These are phyloP conservation scores for Phoxinus phoxinus DNA, from an alignment of 2,113 vertebrate genomes.

Conservation along the genomic window DNA sequence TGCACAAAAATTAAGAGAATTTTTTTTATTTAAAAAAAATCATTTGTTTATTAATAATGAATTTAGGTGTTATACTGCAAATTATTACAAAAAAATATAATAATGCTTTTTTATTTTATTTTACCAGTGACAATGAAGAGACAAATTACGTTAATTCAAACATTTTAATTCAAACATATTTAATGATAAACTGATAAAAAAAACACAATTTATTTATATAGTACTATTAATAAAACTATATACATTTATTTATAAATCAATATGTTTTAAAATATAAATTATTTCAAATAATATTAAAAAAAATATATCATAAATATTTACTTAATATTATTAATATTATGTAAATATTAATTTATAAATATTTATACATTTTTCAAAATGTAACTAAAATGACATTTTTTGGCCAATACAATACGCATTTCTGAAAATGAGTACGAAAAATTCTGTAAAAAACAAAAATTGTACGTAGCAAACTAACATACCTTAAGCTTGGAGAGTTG, in stretches of 20 bases:
- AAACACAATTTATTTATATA: too few species aligned
- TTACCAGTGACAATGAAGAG: too few species aligned
- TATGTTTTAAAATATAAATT: too few species aligned
- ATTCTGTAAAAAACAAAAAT: too few species aligned
- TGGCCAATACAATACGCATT: background rate
- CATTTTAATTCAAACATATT: background rate
- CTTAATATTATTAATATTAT: background rate
- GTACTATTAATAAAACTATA: too few species aligned
- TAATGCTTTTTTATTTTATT: too few species aligned
- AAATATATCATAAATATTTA: background rate
- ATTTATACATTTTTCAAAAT: background rate
- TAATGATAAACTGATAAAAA: background rate
- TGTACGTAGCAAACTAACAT: conserved; percentile 38
- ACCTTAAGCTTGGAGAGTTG: conserved; percentile 98
- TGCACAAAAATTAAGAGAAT: background rate
- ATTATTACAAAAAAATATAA: too few species aligned
- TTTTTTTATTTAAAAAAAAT: background rate
- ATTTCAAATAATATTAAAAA: too few species aligned
- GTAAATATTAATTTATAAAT: background rate
- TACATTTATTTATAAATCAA: too few species aligned
- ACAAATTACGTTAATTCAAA: background rate
- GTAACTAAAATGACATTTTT: background rate
- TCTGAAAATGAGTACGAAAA: too few species aligned
- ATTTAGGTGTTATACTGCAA: too few species aligned
- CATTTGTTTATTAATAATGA: too few species aligned